Base-by-base conservation (phyloP, 2,113 vertebrate genomes). In the Fukomys damarensis region DNA sequence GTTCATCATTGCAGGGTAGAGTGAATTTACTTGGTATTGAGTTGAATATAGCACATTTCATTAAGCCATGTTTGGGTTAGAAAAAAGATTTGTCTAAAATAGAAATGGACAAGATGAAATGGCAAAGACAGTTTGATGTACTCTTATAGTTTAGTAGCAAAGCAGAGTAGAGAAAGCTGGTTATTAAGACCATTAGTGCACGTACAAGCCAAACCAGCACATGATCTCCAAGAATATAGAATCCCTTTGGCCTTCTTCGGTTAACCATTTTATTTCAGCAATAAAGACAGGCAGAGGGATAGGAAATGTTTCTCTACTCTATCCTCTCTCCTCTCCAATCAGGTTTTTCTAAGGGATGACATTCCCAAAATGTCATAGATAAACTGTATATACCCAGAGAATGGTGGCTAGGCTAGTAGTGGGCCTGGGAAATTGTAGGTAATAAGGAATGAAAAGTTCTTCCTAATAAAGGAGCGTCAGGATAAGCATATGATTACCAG, bases 21-120 rank as follows among this genome's bases (percentile, higher is more conserved):
- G 63, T 68, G 87, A 89, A 84, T 84, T 65, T 76, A 43, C n/a
- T 96, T 83, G n/a, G 46, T 89, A 93, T 76, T 84, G 46, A 89
- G 81, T 65, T 87, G 68, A 95, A 68, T 85, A 56, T 80, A 94
- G 52, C 54, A 77, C 22, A 87, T 77, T 93, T 94, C 54, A 94
- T 83, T 72, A 89, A 95, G 58, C 49, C 46, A 72, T 66, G 70
- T 85, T 95, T 96, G 63, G 61, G 14, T 56, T 94, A 93, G 68
- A 93, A 91, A 86, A 32, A 5, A 52, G 77, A 82, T 81, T 80
- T 91, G 72, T 89, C 41, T 96, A 59, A 96, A 86, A 92, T n/a
- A 86, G 59, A 90, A 74, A 91, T 52, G 32, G 83, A 89, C 30
- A 86, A 74, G 96, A 95, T 74, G 61, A 91, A 84, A 52, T 43